Evolutionary conservation across 1,140 invertebrate genomes (phyloP).

Genomic region (Sminthurinus signatus): DNA sequence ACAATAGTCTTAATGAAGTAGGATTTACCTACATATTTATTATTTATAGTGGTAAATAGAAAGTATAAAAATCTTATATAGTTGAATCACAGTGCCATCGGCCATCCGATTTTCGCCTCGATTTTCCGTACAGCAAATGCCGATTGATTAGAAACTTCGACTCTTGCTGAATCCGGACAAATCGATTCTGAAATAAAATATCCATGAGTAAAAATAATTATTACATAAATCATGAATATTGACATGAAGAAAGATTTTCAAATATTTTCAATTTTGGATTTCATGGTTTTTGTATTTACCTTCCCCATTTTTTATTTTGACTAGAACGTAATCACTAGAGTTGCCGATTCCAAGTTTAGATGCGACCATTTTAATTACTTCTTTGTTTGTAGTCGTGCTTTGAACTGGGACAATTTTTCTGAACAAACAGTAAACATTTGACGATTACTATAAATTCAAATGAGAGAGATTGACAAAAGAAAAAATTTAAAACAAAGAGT

Average conservation of each 20-base stretch:
- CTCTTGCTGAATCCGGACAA: slow-evolving; percentile 70
- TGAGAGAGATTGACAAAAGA: no score
- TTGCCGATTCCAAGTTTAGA: slow-evolving; percentile 67
- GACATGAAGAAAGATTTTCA: slow-evolving; percentile 8
- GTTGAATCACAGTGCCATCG: slow-evolving; percentile 43
- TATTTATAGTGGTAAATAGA: slow-evolving; percentile 1
- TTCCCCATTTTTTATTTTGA: slow-evolving; percentile 80
- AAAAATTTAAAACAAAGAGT: no score
- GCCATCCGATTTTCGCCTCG: slow-evolving; percentile 96
- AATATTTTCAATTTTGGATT: slow-evolving; percentile 33
- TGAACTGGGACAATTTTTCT: slow-evolving; percentile 41
- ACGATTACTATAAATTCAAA: no score
- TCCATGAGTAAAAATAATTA: slow-evolving; percentile 24
- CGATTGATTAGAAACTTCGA: slow-evolving; percentile 63
- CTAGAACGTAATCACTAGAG: slow-evolving; percentile 92
- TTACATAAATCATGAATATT: not conserved
- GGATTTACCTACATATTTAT: not conserved
- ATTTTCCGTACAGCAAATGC: slow-evolving; percentile 84
- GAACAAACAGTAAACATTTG: no score
- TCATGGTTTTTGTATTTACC: no score
- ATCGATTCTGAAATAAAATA: slow-evolving; percentile 69
- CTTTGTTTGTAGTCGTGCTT: slow-evolving; percentile 37
- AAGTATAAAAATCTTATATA: not conserved
- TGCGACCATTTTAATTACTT: slow-evolving; percentile 39
- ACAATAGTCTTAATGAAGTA: not conserved